Evolutionary conservation across 2,797 vertebrate genomes (phyloP).

Genomic region (Diglossa cyanea): DNA sequence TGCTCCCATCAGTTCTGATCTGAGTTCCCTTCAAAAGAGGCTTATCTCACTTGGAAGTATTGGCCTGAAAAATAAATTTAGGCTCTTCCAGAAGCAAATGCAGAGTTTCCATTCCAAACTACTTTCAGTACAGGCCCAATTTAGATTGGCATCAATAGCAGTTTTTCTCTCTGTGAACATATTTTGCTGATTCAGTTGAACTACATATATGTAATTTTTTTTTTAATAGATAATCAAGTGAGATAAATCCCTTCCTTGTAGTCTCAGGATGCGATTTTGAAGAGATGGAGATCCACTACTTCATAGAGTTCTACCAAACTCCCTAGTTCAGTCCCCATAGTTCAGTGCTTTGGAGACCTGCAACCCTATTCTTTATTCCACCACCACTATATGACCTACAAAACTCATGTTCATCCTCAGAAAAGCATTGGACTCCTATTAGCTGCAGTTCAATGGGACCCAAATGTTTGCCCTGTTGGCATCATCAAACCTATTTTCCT

Average conservation of each 20-base stretch:
- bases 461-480: not conserved
- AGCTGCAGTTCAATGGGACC: not conserved
- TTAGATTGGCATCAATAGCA: not conserved
- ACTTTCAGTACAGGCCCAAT: not conserved
- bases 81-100: not conserved
- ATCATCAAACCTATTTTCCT: fast-evolving
- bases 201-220: not conserved
- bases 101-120: not conserved
- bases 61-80: not conserved
- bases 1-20: not conserved
- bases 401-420: not conserved
- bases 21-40: not conserved
- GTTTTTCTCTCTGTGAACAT: not conserved
- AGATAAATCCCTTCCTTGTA: not conserved
- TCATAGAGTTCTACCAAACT: not conserved
- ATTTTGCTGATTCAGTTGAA: not conserved
- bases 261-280: not conserved
- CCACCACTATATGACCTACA: not conserved
- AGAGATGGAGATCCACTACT: not conserved
- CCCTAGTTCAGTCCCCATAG: not conserved
- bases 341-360: not conserved
- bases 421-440: not conserved
- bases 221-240: not conserved
- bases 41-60: not conserved
- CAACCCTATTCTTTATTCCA: not conserved